Evolutionary conservation across 37 sponge, comb jelly and placozoan species (phyloP).

Genomic region (Aplysina aerophoba): DNA sequence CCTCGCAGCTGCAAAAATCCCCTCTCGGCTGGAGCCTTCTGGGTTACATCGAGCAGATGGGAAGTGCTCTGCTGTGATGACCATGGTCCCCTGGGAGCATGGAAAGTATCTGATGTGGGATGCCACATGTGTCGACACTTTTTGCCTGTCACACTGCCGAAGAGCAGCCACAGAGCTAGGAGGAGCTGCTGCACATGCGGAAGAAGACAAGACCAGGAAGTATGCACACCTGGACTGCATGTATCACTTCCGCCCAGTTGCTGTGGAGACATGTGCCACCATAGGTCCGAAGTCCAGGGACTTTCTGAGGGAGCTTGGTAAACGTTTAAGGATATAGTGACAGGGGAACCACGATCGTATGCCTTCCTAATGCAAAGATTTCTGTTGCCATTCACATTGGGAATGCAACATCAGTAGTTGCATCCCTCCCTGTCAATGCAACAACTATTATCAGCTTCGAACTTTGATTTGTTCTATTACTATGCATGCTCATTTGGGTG

Average conservation of each 20-base stretch:
- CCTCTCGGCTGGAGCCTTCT: conserved; percentile 35
- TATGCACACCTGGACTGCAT: neutral
- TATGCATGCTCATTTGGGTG: no score
- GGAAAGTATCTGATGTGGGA: conserved; percentile 32
- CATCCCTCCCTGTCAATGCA: no score
- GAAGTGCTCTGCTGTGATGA: conserved; percentile 38
- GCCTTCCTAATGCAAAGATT: conserved; percentile 1
- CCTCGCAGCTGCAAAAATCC: conserved; percentile 42
- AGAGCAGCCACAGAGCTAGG: neutral
- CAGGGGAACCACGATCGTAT: conserved; percentile 15
- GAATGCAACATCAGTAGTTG: neutral
- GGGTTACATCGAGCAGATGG: conserved; percentile 41
- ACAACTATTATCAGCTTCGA: no score
- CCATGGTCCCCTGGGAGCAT: conserved; percentile 44
- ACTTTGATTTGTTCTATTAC: no score
- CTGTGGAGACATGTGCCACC: conserved; percentile 22
- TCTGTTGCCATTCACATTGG: conserved; percentile 25
- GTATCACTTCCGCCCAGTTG: conserved; percentile 15
- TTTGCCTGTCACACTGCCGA: neutral
- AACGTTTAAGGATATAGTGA: neutral
- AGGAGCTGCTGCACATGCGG: neutral
- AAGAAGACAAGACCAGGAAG: conserved; percentile 19
- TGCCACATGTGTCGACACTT: conserved; percentile 36
- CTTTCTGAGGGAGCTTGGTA: conserved; percentile 3
- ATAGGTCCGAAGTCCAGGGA: neutral